A percentile compares a stretch with the other conserved stretches of the same genome.
phyloP scores from a whole-genome alignment of 92 coral and sea anemone species.

The Ricordea florida region DNA sequence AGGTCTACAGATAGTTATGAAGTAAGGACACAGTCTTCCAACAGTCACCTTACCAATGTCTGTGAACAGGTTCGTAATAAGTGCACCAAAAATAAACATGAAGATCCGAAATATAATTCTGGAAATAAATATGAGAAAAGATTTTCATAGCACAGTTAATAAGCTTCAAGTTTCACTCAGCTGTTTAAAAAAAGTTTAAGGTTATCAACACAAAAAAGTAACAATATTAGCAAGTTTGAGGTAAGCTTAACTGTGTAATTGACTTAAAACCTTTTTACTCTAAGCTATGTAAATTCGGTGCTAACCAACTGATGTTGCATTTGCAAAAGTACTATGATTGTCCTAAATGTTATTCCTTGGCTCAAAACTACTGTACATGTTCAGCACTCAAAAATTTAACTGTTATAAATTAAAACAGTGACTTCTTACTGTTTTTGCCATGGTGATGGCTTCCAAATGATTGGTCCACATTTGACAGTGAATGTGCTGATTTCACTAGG shows the following conservation, averaged over 20 bases:
- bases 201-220: too few species aligned
- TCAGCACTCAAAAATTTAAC: too few species aligned
- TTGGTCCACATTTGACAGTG: conserved; percentile 48
- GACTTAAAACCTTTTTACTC: not conserved
- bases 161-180: too few species aligned
- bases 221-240: too few species aligned
- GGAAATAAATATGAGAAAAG: not conserved
- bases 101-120: conserved; percentile 59
- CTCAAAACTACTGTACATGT: too few species aligned
- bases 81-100: conserved; percentile 85
- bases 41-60: conserved; percentile 90
- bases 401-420: too few species aligned
- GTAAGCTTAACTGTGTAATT: not conserved
- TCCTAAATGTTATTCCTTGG: too few species aligned
- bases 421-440: conserved; percentile 81
- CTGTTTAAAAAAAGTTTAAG: too few species aligned
- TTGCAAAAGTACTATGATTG: too few species aligned
- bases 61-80: conserved; percentile 82
- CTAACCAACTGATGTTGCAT: too few species aligned
- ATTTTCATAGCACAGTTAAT: too few species aligned
- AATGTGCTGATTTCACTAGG: conserved; percentile 33
- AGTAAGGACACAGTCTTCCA: conserved; percentile 93
- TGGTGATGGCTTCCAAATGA: conserved; percentile 64
- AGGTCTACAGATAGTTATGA: conserved; percentile 88
- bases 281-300: too few species aligned